Conservation (phyloP, 2,113 vertebrate species). For the Sarotherodon lohbergeri region DNA sequence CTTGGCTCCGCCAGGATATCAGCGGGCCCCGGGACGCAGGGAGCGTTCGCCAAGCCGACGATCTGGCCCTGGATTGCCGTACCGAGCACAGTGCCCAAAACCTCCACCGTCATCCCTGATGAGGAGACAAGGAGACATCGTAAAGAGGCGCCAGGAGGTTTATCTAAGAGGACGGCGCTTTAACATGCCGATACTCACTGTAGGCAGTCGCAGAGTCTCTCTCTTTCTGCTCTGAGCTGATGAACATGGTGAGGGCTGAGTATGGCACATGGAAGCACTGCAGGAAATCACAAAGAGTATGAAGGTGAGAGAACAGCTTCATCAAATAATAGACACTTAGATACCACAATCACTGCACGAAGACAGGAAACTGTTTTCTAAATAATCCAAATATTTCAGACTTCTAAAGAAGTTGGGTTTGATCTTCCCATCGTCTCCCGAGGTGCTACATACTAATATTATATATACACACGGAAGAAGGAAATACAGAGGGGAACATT, state of each 20-base stretch:
- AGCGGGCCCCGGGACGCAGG: constrained; percentile 72
- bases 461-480: neutral
- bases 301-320: neutral
- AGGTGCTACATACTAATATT: neutral
- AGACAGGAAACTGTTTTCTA: neutral
- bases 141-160: neutral
- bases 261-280: constrained; percentile 99
- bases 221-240: constrained; percentile 93
- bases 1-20: neutral
- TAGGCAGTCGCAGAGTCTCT: constrained; percentile 94
- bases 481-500: neutral
- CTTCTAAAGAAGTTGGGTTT: neutral
- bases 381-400: neutral
- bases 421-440: neutral
- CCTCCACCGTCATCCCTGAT: constrained; percentile 95
- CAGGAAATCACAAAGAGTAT: neutral
- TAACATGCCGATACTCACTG: constrained; percentile 74
- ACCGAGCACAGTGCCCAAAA: constrained; percentile 87
- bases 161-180: neutral
- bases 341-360: neutral
- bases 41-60: constrained; percentile 79
- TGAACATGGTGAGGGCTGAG: constrained; percentile 98
- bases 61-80: constrained; percentile 97
- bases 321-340: neutral
- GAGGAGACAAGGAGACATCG: neutral